phyloP scores from a whole-genome alignment of 1,140 invertebrate species.

The Drosophila tsacasi region DNA sequence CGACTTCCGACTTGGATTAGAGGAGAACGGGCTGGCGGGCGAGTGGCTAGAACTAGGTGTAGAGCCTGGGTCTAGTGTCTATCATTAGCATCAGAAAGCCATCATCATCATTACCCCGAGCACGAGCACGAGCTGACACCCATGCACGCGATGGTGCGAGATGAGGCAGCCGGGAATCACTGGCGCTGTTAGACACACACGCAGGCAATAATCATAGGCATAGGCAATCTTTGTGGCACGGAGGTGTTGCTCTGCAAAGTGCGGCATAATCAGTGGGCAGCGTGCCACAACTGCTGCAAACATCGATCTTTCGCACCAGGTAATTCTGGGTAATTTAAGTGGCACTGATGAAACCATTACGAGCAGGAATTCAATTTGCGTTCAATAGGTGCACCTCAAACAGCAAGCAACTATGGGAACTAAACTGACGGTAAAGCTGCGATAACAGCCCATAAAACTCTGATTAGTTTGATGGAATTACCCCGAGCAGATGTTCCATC shows the following conservation, averaged over 20 bases:
- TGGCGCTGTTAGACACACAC: slow-evolving; percentile 60
- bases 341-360: slow-evolving; percentile 10
- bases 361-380: slow-evolving; percentile 11
- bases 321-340: background rate
- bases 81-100: slow-evolving; percentile 82
- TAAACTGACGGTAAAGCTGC: no score
- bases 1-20: slow-evolving; percentile 69
- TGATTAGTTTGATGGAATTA: background rate
- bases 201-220: slow-evolving; percentile 58
- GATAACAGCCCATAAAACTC: background rate
- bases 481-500: background rate
- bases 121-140: slow-evolving; percentile 75
- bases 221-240: slow-evolving; percentile 54
- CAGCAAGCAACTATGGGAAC: background rate
- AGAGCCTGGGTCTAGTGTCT: slow-evolving; percentile 39
- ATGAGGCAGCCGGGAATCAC: slow-evolving; percentile 59
- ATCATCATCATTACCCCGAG: slow-evolving; percentile 78
- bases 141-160: slow-evolving; percentile 77
- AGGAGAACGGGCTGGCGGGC: slow-evolving; percentile 23
- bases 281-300: slow-evolving; percentile 37
- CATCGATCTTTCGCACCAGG: slow-evolving; percentile 8
- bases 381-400: background rate
- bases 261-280: slow-evolving; percentile 55
- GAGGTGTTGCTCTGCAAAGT: slow-evolving; percentile 77
- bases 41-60: slow-evolving; percentile 18